These are phyloP conservation scores for Melangyna quadrimaculata DNA, from an alignment of 2,888 invertebrate genomes.

Conservation along the genomic window DNA sequence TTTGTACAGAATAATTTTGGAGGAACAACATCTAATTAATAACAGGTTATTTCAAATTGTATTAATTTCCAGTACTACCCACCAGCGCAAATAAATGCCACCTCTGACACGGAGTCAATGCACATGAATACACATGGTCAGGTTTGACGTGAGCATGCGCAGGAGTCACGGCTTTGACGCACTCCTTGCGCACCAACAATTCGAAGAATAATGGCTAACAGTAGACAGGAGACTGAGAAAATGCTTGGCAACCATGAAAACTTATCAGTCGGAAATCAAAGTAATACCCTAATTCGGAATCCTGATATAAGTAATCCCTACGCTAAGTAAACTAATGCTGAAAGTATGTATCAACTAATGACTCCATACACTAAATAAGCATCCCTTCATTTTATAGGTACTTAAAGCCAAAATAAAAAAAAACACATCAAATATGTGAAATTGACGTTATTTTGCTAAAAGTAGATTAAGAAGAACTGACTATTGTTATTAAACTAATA, in stretches of 20 bases:
- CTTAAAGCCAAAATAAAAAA: slow-evolving; percentile 44
- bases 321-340: slow-evolving; percentile 76
- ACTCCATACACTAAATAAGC: slow-evolving; percentile 31
- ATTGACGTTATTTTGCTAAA: slow-evolving; percentile 66
- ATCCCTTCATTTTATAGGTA: slow-evolving; percentile 54
- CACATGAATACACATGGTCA: slow-evolving; percentile 93
- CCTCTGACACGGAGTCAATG: slow-evolving; percentile 87
- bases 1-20: background rate
- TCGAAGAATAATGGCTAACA: slow-evolving; percentile 81
- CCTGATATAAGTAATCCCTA: slow-evolving; percentile 80
- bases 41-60: slow-evolving; percentile 76
- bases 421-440: slow-evolving; percentile 48
- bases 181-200: slow-evolving; percentile 81
- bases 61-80: slow-evolving; percentile 90
- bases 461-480: slow-evolving; percentile 69
- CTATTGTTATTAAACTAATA: slow-evolving; percentile 65
- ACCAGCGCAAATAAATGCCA: slow-evolving; percentile 88
- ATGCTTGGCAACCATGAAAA: slow-evolving; percentile 78
- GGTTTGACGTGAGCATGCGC: slow-evolving; percentile 88
- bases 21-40: slow-evolving; percentile 61
- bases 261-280: slow-evolving; percentile 76
- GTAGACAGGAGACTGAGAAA: slow-evolving; percentile 81
- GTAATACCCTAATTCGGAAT: slow-evolving; percentile 78
- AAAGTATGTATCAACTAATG: slow-evolving; percentile 57
- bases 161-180: slow-evolving; percentile 83